These are phyloP conservation scores for Micronisus gabar DNA, from an alignment of 2,113 vertebrate species.

Conservation along the genomic window DNA sequence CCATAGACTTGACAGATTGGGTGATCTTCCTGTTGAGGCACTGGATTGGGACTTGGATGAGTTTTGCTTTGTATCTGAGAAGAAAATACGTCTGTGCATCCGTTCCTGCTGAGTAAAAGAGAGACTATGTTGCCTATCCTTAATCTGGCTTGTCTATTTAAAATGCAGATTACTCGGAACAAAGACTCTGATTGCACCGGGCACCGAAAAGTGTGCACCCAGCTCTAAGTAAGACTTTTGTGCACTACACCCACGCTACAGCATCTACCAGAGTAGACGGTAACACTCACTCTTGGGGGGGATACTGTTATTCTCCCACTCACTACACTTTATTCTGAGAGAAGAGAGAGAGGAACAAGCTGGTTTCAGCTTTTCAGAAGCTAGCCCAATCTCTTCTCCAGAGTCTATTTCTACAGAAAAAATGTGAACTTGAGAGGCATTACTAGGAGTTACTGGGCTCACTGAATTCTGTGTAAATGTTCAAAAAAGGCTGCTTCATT, in stretches of 20 bases:
- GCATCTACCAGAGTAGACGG: neutral
- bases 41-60: neutral
- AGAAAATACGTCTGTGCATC: neutral
- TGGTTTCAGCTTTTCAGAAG: neutral
- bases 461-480: neutral
- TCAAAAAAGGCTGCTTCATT: constrained; percentile 5
- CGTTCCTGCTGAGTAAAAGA: neutral
- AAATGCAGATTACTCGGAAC: neutral
- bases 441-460: neutral
- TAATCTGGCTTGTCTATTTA: neutral
- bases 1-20: neutral
- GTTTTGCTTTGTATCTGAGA: neutral
- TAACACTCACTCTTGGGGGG: neutral
- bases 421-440: neutral
- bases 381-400: neutral
- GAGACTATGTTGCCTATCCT: neutral
- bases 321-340: neutral
- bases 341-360: neutral
- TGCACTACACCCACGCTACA: neutral
- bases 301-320: neutral
- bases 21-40: neutral
- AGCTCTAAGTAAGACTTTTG: neutral
- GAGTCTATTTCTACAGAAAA: neutral
- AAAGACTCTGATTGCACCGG: neutral
- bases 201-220: neutral